A percentile compares a stretch with the other conserved stretches of the same genome.
Conservation (phyloP, 92 coral and sea anemone genomes). For the Pocillopora grandis region DNA sequence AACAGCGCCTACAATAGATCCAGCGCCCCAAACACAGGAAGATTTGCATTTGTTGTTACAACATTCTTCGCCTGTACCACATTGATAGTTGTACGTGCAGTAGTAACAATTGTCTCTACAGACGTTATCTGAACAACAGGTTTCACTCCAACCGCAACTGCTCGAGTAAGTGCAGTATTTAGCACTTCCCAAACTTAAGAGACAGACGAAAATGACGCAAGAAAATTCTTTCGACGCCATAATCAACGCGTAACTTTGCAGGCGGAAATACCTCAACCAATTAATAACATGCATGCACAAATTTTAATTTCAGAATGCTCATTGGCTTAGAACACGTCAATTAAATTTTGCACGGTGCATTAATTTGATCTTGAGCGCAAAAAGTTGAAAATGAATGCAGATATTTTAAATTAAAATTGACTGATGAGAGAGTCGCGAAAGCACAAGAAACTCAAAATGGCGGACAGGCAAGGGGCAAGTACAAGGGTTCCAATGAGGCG, state of each 20-base stretch:
- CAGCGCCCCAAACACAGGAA: background rate
- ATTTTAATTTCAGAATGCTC: too few relatives aligned
- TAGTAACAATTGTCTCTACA: background rate
- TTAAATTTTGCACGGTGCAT: background rate
- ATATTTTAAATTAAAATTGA: too few relatives aligned
- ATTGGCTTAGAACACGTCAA: too few relatives aligned
- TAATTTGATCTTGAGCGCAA: too few relatives aligned
- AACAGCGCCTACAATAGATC: constrained; percentile 9
- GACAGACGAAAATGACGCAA: background rate
- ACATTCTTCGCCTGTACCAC: constrained; percentile 21
- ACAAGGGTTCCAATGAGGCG: too few relatives aligned
- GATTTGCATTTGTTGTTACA: background rate
- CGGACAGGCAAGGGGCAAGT: too few relatives aligned
- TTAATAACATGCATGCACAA: too few relatives aligned
- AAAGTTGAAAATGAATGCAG: too few relatives aligned
- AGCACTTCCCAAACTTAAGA: background rate
- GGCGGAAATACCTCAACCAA: too few relatives aligned
- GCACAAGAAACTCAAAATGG: too few relatives aligned
- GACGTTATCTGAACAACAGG: constrained; percentile 2
- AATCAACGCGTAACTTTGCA: too few relatives aligned
- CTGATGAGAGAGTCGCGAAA: too few relatives aligned
- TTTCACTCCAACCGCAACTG: background rate
- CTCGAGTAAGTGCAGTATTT: background rate
- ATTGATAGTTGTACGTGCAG: constrained; percentile 7
- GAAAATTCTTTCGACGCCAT: background rate